Percentiles rank a stretch among this genome's conserved stretches.
phyloP scores from a whole-genome alignment of 2,113 vertebrate genomes.

The Nannospalax galili region DNA sequence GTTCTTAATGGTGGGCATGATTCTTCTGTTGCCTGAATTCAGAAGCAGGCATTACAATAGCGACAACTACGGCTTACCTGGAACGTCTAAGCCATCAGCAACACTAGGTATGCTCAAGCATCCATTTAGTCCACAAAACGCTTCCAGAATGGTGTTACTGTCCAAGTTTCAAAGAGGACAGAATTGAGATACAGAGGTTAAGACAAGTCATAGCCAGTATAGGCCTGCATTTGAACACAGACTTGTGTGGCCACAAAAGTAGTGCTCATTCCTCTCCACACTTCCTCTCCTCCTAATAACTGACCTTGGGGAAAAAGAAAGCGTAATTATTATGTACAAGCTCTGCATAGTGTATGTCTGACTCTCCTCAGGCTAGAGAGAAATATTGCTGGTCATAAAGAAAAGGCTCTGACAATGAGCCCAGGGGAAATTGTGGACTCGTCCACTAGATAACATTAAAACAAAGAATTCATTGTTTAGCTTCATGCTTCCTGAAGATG shows the following conservation, averaged over 20 bases:
- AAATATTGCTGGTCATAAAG: conserved; percentile 66
- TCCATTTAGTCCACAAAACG: neutral
- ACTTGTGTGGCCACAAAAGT: neutral
- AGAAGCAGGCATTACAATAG: neutral
- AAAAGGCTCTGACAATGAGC: conserved; percentile 51
- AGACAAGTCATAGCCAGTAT: neutral
- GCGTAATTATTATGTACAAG: neutral
- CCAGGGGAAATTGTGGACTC: conserved; percentile 20
- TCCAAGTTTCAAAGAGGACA: conserved; percentile 4
- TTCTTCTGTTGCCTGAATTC: neutral
- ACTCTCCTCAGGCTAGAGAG: conserved; percentile 43
- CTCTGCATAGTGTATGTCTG: neutral
- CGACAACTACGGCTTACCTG: neutral
- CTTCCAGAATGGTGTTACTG: neutral
- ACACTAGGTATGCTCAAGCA: neutral
- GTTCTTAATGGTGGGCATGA: neutral
- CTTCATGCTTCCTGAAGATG: conserved; percentile 42
- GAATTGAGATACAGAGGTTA: neutral
- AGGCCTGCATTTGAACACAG: neutral
- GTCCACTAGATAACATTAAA: conserved; percentile 52
- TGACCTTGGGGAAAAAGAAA: neutral
- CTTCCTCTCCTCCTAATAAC: neutral
- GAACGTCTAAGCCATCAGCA: neutral
- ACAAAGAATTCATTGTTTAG: conserved; percentile 45
- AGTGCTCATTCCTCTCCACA: neutral